Evolutionary conservation across 2,797 vertebrate species (phyloP).

Genomic region (Enteromius paludinosus): DNA sequence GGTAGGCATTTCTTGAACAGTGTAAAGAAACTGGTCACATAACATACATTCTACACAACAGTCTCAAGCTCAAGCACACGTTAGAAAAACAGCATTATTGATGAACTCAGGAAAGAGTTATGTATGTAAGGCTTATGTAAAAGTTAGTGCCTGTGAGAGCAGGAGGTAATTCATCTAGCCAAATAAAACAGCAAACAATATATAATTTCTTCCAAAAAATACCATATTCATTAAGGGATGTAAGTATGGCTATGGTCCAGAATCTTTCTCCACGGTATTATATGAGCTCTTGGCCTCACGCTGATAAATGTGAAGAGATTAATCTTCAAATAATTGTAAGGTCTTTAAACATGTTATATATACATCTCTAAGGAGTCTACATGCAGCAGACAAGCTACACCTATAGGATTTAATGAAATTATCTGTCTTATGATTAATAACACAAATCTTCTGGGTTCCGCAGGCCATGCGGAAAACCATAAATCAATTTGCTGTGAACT

Average conservation of each 20-base stretch:
- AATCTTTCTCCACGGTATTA: background rate
- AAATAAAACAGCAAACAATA: conserved; percentile 50
- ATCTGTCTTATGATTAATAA: conserved; percentile 49
- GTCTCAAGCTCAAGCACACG: conserved; percentile 13
- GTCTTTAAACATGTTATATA: conserved; percentile 23
- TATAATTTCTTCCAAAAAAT: conserved; percentile 28
- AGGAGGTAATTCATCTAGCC: conserved; percentile 21
- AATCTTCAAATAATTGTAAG: conserved; percentile 31
- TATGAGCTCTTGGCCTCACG: conserved; percentile 7
- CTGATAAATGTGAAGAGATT: conserved; percentile 38
- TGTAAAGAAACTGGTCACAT: conserved; percentile 19
- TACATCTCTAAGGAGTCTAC: conserved; percentile 36
- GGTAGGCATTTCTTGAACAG: conserved; percentile 25
- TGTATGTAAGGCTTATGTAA: conserved; percentile 23
- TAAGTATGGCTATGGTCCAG: conserved; percentile 13
- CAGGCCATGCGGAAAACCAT: background rate
- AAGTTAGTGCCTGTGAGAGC: conserved; percentile 46
- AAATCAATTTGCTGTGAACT: conserved; percentile 15
- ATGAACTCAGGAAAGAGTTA: conserved; percentile 43
- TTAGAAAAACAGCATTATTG: conserved; percentile 38
- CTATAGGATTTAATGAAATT: conserved; percentile 21
- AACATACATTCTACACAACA: conserved; percentile 10
- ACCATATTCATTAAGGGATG: conserved; percentile 39
- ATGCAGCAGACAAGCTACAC: conserved; percentile 23
- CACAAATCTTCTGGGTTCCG: conserved; percentile 1